A percentile compares a stretch with the other conserved stretches of the same genome.
These are phyloP conservation scores for Callorhinus ursinus DNA, from an alignment of 2,113 vertebrate genomes.

Conservation along the genomic window DNA sequence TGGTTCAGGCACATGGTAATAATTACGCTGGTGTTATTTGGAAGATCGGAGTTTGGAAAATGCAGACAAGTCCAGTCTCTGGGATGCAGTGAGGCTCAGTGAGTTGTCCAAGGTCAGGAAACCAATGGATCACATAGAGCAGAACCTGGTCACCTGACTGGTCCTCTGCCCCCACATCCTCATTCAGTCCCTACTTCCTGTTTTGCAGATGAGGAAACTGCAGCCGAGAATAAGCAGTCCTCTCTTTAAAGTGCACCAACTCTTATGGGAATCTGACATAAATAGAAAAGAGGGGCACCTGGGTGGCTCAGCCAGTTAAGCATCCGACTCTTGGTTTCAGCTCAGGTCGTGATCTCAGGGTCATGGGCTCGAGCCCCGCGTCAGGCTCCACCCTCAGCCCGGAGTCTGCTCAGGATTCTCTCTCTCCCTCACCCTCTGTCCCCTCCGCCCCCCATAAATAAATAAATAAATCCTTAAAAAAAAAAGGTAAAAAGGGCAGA, in stretches of 20 bases:
- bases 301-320: neutral
- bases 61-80: neutral
- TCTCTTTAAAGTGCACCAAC: neutral
- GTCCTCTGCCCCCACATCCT: neutral
- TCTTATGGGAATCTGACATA: neutral
- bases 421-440: neutral
- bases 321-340: neutral
- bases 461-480: neutral
- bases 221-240: neutral
- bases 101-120: neutral
- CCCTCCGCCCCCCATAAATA: neutral
- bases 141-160: neutral
- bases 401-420: neutral
- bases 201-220: constrained; percentile 38
- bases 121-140: neutral
- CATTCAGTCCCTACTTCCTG: constrained; percentile 15
- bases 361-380: neutral
- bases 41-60: neutral
- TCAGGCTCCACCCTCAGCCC: neutral
- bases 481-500: neutral
- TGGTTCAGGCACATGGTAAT: neutral
- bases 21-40: neutral
- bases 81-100: neutral
- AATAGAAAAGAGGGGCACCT: neutral
- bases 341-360: neutral